Evolutionary conservation across 2,888 invertebrate genomes (phyloP), one percentile per base, ranked within the genome.

Genomic region (Drosophila setosimentum): DNA sequence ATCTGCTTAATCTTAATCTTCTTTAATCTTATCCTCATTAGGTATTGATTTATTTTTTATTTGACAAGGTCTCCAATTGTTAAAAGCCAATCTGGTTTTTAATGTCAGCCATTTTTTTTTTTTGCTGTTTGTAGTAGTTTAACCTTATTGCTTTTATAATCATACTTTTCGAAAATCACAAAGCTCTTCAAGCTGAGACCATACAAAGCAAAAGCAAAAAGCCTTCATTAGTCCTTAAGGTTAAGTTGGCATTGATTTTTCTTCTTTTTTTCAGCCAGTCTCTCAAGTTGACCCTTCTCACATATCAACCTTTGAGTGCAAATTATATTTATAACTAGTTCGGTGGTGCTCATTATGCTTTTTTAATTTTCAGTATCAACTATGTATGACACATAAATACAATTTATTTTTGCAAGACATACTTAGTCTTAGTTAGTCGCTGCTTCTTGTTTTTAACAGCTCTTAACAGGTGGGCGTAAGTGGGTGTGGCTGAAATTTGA

Each of bases 201-300:
- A 24, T n/a, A 50, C 21, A 40, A 27, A 40, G 27, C 45, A 48
- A 32, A 53, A 35, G 32, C 40, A 21, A 58, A 45, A 35, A 57
- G 40, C 60, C 40, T 49, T 61, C 74, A 58, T 67, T 45, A 49
- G 61, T 54, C 24, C 76, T 75, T 76, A 37, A 75, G 45, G 35
- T 57, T 53, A 48, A 71, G 29, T 27, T 45, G 32, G 53, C 48
- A 72, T 72, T 72, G 73, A 72, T 73, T 73, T 72, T 71, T 71
- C 18, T 57, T 33, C 29, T 30, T 21, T 40, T 40, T 68, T 37
- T 37, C 10, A 29, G 42, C 7, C 65, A 68, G 58, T 68, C 48
- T 50, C 21, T 59, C 11, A 59, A 73, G 65, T 59, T 37, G 32
- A 42, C 16, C 45, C 37, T 45, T 29, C 42, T 24, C 21, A 21